Percentiles rank a stretch among this genome's conserved stretches.
Conservation (phyloP, 2,113 vertebrate species). For the Urocitellus parryii region DNA sequence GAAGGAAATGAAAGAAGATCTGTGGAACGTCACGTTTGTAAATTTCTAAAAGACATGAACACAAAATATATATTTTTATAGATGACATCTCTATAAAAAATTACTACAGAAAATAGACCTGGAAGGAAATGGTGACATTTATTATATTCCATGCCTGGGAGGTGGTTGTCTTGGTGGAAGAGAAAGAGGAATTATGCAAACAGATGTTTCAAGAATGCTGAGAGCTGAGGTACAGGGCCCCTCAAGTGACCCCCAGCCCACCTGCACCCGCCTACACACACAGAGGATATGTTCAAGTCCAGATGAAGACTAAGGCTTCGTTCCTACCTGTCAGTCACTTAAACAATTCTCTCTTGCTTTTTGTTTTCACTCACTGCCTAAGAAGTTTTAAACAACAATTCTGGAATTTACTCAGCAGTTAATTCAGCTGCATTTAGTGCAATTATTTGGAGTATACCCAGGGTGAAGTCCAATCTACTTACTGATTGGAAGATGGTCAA, state of each 20-base stretch:
- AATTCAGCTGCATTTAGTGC: background rate
- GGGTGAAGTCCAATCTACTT: background rate
- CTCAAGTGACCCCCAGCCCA: background rate
- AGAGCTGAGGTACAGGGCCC: background rate
- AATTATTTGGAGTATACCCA: background rate
- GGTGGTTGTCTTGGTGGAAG: background rate
- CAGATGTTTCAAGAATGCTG: background rate
- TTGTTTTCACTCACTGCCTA: background rate
- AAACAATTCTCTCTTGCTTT: background rate
- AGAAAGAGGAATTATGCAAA: background rate
- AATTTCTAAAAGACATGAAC: background rate
- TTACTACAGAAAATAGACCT: background rate
- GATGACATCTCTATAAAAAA: background rate
- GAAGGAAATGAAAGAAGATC: background rate
- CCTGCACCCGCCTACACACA: too few relatives aligned
- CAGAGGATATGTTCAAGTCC: background rate
- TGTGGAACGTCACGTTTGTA: background rate
- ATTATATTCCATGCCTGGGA: background rate
- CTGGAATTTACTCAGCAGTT: background rate
- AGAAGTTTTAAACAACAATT: constrained; percentile 6
- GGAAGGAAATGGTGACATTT: background rate
- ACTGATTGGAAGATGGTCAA: background rate
- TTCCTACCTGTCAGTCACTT: background rate
- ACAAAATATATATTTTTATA: background rate
- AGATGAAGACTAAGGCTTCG: background rate